Conservation (phyloP, 2,113 vertebrate genomes). For the Pluvialis apricaria region DNA sequence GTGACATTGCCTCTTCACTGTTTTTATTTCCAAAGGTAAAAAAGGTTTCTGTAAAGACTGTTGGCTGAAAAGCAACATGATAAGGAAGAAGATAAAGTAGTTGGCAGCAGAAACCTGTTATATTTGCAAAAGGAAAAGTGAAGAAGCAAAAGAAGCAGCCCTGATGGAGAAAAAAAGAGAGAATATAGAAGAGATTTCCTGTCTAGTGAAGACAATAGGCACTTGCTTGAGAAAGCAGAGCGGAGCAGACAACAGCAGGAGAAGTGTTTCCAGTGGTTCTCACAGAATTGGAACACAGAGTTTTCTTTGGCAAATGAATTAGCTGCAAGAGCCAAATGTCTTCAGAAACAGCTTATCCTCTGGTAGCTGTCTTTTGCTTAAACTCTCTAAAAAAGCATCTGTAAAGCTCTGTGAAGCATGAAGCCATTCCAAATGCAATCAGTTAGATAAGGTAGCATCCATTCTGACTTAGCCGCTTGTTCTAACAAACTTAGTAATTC, state of each 20-base stretch:
- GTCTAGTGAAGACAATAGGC: slow-evolving; percentile 9
- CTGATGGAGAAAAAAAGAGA: neutral
- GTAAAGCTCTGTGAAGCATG: neutral
- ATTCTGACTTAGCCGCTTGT: neutral
- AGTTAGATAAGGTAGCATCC: slow-evolving; percentile 29
- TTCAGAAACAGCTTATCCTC: slow-evolving; percentile 47
- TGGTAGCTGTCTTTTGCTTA: slow-evolving; percentile 31
- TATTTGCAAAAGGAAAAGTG: neutral
- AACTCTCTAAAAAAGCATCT: slow-evolving; percentile 5
- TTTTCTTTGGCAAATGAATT: slow-evolving; percentile 58
- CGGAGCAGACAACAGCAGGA: slow-evolving; percentile 15
- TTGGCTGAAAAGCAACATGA: neutral
- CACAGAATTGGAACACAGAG: slow-evolving; percentile 31
- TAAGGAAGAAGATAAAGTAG: neutral
- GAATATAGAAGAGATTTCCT: neutral
- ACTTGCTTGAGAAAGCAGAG: slow-evolving; percentile 36
- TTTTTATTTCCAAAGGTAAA: neutral
- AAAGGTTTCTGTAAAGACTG: neutral
- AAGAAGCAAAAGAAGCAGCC: neutral
- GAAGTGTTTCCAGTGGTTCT: slow-evolving; percentile 52
- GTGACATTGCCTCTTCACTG: neutral
- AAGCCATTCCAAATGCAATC: slow-evolving; percentile 22
- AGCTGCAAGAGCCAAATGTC: slow-evolving; percentile 40
- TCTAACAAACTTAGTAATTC: neutral
- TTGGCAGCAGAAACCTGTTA: neutral